Evolutionary conservation across 2,888 invertebrate species (phyloP), one percentile per base, ranked within the genome.

Genomic region (Saturnia japonica): DNA sequence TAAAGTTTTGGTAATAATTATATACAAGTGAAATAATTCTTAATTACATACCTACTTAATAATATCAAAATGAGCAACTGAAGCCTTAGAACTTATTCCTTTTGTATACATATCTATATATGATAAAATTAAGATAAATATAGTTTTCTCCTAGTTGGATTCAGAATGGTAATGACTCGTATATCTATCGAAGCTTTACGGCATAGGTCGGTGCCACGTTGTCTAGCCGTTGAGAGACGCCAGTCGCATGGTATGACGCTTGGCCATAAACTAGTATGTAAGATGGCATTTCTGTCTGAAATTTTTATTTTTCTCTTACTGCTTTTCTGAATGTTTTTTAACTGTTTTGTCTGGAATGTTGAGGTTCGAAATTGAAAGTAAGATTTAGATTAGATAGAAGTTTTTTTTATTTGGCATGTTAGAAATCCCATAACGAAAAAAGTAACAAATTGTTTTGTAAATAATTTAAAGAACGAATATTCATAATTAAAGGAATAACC

Each of bases 201-300:
- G 79, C 70, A 72, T 75, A 76, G 28, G 12, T 60, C 74, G 90
- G 89, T 84, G 90, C 88, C 91, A 82, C 80, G 84, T 85, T 82
- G 91, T 91, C 92, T 91, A 84, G 89, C 85, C 90, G 81, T 83
- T 84, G 82, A 82, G 76, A 74, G 83, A 78, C 83, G 84, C 81
- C 82, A 43, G 64, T 74, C 75, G 75, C 71, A 74, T 76, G 76
- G 74, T 74, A 75, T 69, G 74, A 71, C 74, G 73, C 72, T 72
- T 51, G 68, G 74, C 72, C 75, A 72, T 74, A 74, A 73, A 70
- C 69, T 73, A 25, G 68, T 12, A 64, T 64, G 22, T 25, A 42
- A 1, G 8, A 28, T 66, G 67, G 64, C 25, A 42, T 70, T 54
- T 54, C 40, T 43, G 40, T 19, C 40, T 19, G n/a, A 64, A 34